A percentile compares a stretch with the other conserved stretches of the same genome.
Conservation (phyloP, 92 coral and sea anemone species). For the Desmophyllum pertusum region DNA sequence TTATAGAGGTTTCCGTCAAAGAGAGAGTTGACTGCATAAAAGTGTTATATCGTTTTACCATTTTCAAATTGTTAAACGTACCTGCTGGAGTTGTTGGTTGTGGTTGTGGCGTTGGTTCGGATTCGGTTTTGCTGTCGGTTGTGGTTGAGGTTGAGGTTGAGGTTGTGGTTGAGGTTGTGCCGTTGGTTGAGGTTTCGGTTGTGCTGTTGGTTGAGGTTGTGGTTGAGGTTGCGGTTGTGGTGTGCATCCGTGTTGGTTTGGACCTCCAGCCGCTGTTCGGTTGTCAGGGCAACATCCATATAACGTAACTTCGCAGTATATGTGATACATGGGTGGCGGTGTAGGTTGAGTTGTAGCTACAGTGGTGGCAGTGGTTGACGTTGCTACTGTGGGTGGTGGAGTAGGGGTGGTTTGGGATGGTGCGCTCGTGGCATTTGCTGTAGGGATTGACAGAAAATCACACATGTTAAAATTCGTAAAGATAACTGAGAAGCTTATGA, state of each 20-base stretch:
- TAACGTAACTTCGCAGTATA: constrained; percentile 65
- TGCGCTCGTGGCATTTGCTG: constrained; percentile 24
- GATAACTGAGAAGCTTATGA: neutral
- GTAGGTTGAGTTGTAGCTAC: constrained; percentile 30
- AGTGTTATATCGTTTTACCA: too few species aligned
- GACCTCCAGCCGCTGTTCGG: constrained; percentile 77
- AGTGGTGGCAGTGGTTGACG: constrained; percentile 3
- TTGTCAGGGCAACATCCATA: constrained; percentile 96
- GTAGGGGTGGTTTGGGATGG: constrained; percentile 3
- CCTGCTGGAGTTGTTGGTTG: constrained; percentile 8
- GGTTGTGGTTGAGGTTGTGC: neutral
- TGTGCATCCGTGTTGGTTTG: constrained; percentile 82
- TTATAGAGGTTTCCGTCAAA: too few species aligned
- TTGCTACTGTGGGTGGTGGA: neutral
- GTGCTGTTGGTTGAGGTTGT: neutral
- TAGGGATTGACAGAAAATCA: neutral
- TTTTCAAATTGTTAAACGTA: neutral
- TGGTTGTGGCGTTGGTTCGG: neutral
- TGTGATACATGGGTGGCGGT: constrained; percentile 56
- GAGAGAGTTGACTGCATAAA: too few species aligned
- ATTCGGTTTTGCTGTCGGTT: neutral
- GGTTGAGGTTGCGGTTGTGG: constrained; percentile 4
- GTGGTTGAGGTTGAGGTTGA: neutral
- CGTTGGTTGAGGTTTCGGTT: constrained; percentile 1
- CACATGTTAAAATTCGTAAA: neutral